phyloP scores from a whole-genome alignment of 2,113 vertebrate species.

The Hippocampus comes region DNA sequence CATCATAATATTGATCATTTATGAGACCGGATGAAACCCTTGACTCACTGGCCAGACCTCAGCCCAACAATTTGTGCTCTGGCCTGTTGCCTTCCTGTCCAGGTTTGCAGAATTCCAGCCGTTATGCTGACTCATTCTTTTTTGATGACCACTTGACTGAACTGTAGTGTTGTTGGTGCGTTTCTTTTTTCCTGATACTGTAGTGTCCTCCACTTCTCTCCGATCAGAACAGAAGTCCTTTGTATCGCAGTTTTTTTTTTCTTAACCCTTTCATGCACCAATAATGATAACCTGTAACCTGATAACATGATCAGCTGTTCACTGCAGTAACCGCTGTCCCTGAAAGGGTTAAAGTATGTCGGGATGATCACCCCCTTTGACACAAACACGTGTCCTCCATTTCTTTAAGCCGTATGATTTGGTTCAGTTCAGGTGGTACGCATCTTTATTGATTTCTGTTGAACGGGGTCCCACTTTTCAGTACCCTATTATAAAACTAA shows the following conservation, averaged over 20 bases:
- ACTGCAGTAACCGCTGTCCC: no score
- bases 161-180: no score
- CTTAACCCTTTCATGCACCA: no score
- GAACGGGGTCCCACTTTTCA: not conserved
- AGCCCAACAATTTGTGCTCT: not conserved
- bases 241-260: not conserved
- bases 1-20: not conserved
- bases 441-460: not conserved
- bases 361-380: no score
- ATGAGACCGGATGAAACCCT: not conserved
- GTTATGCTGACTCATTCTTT: slow-evolving; percentile 1
- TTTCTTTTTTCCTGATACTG: not conserved
- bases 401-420: no score
- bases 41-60: not conserved
- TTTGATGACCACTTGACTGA: not conserved
- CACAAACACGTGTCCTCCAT: no score
- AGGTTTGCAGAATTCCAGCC: not conserved
- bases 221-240: not conserved
- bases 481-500: no score
- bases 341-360: no score
- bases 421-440: no score
- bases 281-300: no score
- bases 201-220: not conserved
- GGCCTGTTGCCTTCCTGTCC: not conserved
- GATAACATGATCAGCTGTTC: no score